Evolutionary conservation across 2,113 vertebrate genomes (phyloP).

Genomic region (Morone chrysops): DNA sequence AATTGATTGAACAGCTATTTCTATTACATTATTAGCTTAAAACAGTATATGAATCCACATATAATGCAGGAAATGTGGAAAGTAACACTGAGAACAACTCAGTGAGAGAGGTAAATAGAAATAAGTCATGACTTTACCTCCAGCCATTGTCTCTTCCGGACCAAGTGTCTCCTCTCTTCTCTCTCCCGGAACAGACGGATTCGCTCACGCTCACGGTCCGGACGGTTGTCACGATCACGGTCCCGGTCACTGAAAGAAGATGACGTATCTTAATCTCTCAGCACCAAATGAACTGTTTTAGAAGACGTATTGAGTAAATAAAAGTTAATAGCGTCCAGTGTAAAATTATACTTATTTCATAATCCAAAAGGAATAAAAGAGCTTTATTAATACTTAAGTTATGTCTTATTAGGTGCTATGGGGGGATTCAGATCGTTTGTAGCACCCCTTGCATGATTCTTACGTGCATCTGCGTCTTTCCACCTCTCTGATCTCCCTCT

Average conservation of each 20-base stretch:
- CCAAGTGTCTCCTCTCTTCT: slow-evolving; percentile 90
- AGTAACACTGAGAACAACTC: background rate
- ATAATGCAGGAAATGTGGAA: background rate
- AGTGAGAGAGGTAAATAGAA: background rate
- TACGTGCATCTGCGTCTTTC: slow-evolving; percentile 90
- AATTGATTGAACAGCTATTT: background rate
- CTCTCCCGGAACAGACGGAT: slow-evolving; percentile 90
- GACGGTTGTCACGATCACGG: slow-evolving; percentile 82
- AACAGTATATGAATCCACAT: background rate
- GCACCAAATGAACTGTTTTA: background rate
- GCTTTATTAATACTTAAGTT: background rate
- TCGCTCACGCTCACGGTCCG: slow-evolving; percentile 91
- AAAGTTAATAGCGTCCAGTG: background rate
- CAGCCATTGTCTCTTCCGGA: slow-evolving; percentile 89
- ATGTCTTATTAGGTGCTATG: background rate
- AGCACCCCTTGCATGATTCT: background rate
- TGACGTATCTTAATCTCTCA: background rate
- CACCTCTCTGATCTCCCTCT: slow-evolving; percentile 93
- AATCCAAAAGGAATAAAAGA: no score
- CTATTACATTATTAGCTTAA: no score
- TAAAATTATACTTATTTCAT: background rate
- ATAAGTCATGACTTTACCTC: slow-evolving; percentile 72
- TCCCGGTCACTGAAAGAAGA: slow-evolving; percentile 49
- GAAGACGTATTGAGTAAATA: background rate
- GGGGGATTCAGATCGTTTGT: background rate